A percentile compares a stretch with the other conserved stretches of the same genome.
phyloP scores from a whole-genome alignment of 1,140 invertebrate species.

The Philopotamus ludificatus region DNA sequence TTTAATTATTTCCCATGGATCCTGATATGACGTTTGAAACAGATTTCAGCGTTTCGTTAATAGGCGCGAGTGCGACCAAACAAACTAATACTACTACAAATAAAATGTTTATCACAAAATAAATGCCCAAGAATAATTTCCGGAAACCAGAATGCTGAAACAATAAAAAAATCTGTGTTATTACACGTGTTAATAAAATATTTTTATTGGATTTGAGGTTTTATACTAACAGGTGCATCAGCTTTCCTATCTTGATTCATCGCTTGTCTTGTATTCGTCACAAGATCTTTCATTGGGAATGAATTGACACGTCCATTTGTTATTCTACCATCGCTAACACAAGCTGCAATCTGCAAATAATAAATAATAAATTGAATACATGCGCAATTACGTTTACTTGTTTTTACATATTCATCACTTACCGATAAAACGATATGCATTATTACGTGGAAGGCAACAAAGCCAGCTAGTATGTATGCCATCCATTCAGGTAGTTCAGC shows the following conservation, averaged over 20 bases:
- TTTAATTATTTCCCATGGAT: too few relatives aligned
- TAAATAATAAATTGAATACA: slow-evolving; percentile 14
- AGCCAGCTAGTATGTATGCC: slow-evolving; percentile 83
- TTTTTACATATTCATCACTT: slow-evolving; percentile 57
- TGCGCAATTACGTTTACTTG: neutral
- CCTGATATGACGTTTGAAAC: slow-evolving; percentile 43
- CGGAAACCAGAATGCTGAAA: slow-evolving; percentile 73
- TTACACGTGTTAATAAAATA: slow-evolving; percentile 11
- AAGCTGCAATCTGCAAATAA: slow-evolving; percentile 66
- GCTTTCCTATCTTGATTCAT: slow-evolving; percentile 65
- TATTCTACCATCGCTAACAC: slow-evolving; percentile 67
- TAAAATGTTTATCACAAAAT: slow-evolving; percentile 64
- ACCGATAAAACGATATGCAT: slow-evolving; percentile 88
- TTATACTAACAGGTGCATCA: slow-evolving; percentile 70
- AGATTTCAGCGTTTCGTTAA: slow-evolving; percentile 56
- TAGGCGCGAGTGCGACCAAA: slow-evolving; percentile 73
- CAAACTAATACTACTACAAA: slow-evolving; percentile 68
- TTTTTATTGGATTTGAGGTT: slow-evolving; percentile 17
- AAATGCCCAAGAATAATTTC: slow-evolving; percentile 71
- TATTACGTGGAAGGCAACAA: slow-evolving; percentile 84
- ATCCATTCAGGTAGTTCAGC: slow-evolving; percentile 83
- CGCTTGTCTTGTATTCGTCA: slow-evolving; percentile 60
- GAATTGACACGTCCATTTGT: slow-evolving; percentile 70
- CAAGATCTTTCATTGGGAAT: slow-evolving; percentile 82
- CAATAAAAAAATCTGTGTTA: slow-evolving; percentile 35